phyloP scores from a whole-genome alignment of 37 sponge, comb jelly and placozoan genomes.

The Mnemiopsis leidyi region DNA sequence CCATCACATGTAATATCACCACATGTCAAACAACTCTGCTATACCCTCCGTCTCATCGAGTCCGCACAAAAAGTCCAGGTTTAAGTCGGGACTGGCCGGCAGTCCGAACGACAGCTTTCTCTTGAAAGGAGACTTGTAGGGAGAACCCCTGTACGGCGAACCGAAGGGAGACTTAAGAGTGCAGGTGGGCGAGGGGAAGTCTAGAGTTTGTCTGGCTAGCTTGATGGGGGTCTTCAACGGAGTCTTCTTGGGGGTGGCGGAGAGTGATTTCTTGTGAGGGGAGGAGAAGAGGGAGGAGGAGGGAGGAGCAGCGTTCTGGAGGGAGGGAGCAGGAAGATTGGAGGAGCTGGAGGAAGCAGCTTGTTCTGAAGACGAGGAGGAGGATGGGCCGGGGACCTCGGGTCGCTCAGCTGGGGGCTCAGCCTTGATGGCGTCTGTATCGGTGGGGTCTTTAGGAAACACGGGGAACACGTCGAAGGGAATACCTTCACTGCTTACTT shows the following conservation, averaged over 20 bases:
- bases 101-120: constrained; percentile 25
- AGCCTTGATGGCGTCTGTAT: not conserved
- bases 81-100: constrained; percentile 41
- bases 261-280: not conserved
- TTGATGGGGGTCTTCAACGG: constrained; percentile 23
- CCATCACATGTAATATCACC: not conserved
- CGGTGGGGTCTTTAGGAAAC: not conserved
- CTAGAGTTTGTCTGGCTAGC: not conserved
- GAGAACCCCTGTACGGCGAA: not conserved
- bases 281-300: not conserved
- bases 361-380: not conserved
- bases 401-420: not conserved
- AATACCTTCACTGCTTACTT: not conserved
- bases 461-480: constrained; percentile 27
- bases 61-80: constrained; percentile 34
- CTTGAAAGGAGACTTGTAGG: constrained; percentile 38
- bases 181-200: not conserved
- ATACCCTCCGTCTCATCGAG: constrained; percentile 33
- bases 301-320: not conserved
- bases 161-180: not conserved
- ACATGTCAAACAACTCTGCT: constrained; percentile 12
- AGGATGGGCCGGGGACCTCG: not conserved
- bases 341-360: not conserved
- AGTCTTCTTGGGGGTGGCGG: not conserved
- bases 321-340: not conserved